Base-by-base conservation (phyloP, 2,888 invertebrate genomes). In the Ethmia dodecea region DNA sequence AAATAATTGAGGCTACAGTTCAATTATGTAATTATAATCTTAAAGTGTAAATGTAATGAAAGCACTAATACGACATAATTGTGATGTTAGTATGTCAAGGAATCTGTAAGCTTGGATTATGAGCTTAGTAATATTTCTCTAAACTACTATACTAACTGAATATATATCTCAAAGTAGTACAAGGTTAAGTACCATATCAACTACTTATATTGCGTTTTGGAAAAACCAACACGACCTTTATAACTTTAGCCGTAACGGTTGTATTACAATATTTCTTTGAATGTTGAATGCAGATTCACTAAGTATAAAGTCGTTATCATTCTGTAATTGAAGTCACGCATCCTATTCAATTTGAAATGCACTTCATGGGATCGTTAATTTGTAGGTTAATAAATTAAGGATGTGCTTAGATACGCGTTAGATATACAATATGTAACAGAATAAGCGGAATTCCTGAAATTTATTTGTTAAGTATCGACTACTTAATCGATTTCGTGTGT, bases 41-140 rank as follows among this genome's bases (percentile, higher is more conserved):
- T n/a, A n/a, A n/a, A n/a, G n/a, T n/a, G n/a, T n/a, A n/a, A n/a
- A n/a, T n/a, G n/a, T n/a, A n/a, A n/a, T n/a, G n/a, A n/a, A n/a
- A n/a, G n/a, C n/a, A n/a, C n/a, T n/a, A n/a, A n/a, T n/a, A n/a
- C n/a, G n/a, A n/a, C n/a, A n/a, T n/a, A n/a, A n/a, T n/a, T n/a
- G n/a, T n/a, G 47, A 48, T 50, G 46, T 43, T 52, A 48, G 40
- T 52, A 38, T 55, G 62, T 60, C 62, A 62, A 60, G 60, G 62
- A 33, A 38, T 37, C 40, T 27, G 31, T 41, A 30, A 37, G 44
- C 46, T 44, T 37, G 40, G 52, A 40, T 37, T 35, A 31, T 37
- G 39, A 50, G 41, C 52, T 49, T 43, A 40, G 35, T 39, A 32
- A 40, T 38, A 47, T 43, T 50, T 44, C 10, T 40, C 45, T 52